Evolutionary conservation across 2,113 vertebrate genomes (phyloP), one percentile per base, ranked within the genome.

Genomic region (Gasterosteus aculeatus): DNA sequence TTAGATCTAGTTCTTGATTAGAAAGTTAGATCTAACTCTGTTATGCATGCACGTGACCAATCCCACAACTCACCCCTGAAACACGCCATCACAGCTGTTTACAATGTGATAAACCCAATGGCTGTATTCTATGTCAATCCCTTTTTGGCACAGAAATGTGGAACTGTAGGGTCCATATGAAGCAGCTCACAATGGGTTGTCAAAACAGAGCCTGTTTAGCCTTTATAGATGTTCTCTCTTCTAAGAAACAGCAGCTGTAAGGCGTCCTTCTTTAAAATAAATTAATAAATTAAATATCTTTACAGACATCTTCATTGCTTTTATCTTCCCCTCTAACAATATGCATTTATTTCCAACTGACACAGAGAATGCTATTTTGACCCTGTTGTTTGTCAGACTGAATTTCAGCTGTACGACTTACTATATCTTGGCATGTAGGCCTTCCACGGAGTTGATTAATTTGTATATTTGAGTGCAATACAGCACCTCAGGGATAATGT

Each of bases 21-120:
- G 72, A 58, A 68, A 54, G 72, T 77, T 73, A 67, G 72, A 80
- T 69, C 29, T 63, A 56, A 78, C 44, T 80, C 33, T 51, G 44
- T 67, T 60, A 26, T 59, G 10, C 59, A 60, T 65, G 14, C 38
- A 75, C 26, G 46, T 75, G 29, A 31, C 18, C 18, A 73, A 68
- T 83, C 66, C 66, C 31, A 69, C n/a, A 62, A 41, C 39, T 33
- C 46, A 44, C 73, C 12, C 31, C 57, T 29, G 14, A 67, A 46
- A 42, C 44, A 69, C 3, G 69, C 49, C 35, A 7, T 44, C 29
- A 1, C 31, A 57, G 41, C 49, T 64, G 49, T 46, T 63, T 63
- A 56, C 15, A 7, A 57, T 47, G 5, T 3, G 29, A 19, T 63
- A 78, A 35, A 33, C 7, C 44, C 39, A 47, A 29, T n/a, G 9